These are phyloP conservation scores for Colius striatus DNA, from an alignment of 2,113 vertebrate genomes.

Conservation along the genomic window DNA sequence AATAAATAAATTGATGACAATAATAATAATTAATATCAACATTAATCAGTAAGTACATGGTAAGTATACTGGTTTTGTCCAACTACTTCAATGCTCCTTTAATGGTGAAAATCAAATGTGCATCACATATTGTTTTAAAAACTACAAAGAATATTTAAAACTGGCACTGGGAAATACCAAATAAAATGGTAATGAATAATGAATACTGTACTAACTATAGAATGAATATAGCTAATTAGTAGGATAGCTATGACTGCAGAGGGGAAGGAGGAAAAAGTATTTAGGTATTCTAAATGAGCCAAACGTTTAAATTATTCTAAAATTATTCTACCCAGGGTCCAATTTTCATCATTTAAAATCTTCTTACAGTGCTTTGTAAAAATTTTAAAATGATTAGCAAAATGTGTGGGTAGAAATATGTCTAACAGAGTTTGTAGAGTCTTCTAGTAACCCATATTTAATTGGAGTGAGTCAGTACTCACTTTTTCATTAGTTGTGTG, in stretches of 20 bases:
- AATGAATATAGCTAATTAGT: neutral
- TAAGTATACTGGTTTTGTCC: neutral
- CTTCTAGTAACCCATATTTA: neutral
- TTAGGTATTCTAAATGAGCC: neutral
- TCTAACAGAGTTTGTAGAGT: neutral
- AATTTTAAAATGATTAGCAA: neutral
- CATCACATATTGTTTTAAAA: neutral
- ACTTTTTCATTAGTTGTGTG: neutral
- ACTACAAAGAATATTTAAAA: neutral
- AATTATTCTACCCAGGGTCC: neutral
- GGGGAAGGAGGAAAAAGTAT: neutral
- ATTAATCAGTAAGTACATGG: neutral
- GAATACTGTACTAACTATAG: neutral
- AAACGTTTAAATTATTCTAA: conserved; percentile 5
- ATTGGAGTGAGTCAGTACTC: neutral
- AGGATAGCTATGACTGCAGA: neutral
- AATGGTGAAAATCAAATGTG: neutral
- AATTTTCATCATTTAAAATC: conserved; percentile 7
- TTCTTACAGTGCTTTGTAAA: neutral
- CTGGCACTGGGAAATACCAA: neutral
- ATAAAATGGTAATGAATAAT: neutral
- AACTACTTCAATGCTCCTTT: neutral
- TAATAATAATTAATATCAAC: neutral
- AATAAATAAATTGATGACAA: too few species aligned
- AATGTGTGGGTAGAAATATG: neutral